Conservation (phyloP, 2,888 invertebrate genomes). For the Apamea monoglypha region DNA sequence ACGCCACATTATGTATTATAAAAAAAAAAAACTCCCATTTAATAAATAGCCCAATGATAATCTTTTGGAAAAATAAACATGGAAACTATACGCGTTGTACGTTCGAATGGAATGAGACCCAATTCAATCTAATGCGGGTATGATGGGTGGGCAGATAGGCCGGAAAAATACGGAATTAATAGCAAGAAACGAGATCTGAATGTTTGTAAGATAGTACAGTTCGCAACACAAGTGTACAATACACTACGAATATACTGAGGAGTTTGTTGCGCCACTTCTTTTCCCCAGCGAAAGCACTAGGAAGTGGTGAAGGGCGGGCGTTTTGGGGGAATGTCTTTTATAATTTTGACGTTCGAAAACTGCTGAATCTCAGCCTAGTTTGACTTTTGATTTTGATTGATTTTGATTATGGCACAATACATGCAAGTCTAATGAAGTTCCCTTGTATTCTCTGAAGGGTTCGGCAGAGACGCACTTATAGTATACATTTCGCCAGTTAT, state of each 20-base stretch:
- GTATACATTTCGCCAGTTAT: too few species aligned
- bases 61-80: constrained; percentile 56
- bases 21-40: constrained; percentile 19
- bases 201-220: constrained; percentile 63
- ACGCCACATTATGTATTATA: neutral
- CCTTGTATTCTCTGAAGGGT: too few species aligned
- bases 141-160: constrained; percentile 64
- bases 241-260: neutral
- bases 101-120: constrained; percentile 58
- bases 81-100: constrained; percentile 54
- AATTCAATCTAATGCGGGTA: constrained; percentile 61
- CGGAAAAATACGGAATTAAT: constrained; percentile 64
- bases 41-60: constrained; percentile 24
- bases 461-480: too few species aligned
- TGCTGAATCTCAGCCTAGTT: too few species aligned
- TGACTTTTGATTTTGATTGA: too few species aligned
- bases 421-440: too few species aligned
- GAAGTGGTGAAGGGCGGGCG: too few species aligned
- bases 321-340: too few species aligned
- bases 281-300: too few species aligned
- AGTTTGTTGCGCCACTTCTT: too few species aligned
- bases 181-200: constrained; percentile 59
- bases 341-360: too few species aligned
- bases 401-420: too few species aligned
- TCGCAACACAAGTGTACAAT: neutral